Evolutionary conservation across 2,113 vertebrate genomes (phyloP).

Genomic region (Nothoprocta perdicaria): DNA sequence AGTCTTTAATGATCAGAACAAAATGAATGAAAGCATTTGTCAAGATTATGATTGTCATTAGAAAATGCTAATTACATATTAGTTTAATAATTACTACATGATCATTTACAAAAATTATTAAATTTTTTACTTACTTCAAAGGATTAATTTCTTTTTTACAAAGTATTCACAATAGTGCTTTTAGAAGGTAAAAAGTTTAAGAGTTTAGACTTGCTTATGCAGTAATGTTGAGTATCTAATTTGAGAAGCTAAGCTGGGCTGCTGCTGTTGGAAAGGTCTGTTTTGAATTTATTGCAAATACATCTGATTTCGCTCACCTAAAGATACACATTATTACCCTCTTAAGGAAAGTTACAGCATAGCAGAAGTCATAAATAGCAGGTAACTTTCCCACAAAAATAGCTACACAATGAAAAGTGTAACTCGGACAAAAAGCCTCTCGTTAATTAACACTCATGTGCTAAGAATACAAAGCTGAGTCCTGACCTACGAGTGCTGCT

Average conservation of each 20-base stretch:
- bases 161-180: constrained; percentile 22
- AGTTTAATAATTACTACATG: constrained; percentile 64
- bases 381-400: background rate
- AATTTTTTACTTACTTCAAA: constrained; percentile 50
- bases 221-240: background rate
- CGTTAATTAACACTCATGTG: background rate
- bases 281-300: constrained; percentile 21
- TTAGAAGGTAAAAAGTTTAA: background rate
- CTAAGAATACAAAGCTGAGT: background rate
- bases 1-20: constrained; percentile 63
- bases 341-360: background rate
- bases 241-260: background rate
- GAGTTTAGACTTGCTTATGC: background rate
- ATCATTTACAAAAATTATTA: constrained; percentile 66
- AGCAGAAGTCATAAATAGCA: background rate
- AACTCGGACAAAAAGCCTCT: background rate
- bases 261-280: background rate
- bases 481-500: background rate
- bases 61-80: constrained; percentile 74
- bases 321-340: background rate
- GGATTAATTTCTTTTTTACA: constrained; percentile 10
- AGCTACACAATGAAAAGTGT: background rate
- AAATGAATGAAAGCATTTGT: constrained; percentile 70
- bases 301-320: constrained; percentile 8
- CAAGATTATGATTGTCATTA: constrained; percentile 65